Conservation (phyloP, 2,113 vertebrate genomes). For the Nycticryphes semicollaris region DNA sequence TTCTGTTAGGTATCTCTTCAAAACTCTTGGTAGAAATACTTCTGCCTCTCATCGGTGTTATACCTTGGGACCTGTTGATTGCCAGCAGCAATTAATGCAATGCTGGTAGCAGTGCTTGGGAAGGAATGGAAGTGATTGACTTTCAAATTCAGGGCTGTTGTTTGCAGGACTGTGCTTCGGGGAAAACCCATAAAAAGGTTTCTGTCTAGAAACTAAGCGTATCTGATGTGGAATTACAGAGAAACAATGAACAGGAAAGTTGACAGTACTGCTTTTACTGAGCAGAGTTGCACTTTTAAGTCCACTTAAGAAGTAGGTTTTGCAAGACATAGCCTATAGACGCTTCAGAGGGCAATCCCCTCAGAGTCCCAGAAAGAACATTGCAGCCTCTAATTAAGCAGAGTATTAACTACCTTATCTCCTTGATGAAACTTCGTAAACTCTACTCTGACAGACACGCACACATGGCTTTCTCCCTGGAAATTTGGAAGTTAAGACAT, state of each 20-base stretch:
- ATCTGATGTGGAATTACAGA: slow-evolving; percentile 20
- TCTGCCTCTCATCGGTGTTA: neutral
- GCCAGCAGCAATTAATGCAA: neutral
- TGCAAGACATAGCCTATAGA: neutral
- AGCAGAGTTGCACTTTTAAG: neutral
- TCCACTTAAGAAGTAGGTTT: slow-evolving; percentile 17
- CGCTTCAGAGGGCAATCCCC: neutral
- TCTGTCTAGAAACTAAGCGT: slow-evolving; percentile 2
- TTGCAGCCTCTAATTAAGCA: neutral
- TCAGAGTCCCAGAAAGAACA: neutral
- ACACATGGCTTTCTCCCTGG: neutral
- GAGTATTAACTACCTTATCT: slow-evolving; percentile 37
- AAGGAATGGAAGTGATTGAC: slow-evolving; percentile 12
- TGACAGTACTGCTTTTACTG: neutral
- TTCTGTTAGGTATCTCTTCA: neutral
- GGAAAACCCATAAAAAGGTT: neutral
- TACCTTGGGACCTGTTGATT: neutral
- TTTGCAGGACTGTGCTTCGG: neutral
- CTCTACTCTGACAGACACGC: neutral
- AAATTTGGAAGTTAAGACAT: slow-evolving; percentile 22
- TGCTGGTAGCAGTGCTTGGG: neutral
- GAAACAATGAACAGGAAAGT: neutral
- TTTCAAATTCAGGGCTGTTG: slow-evolving; percentile 23
- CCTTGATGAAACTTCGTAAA: slow-evolving; percentile 32
- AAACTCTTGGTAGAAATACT: neutral